Conservation (phyloP, 1,140 invertebrate species). For the Sarcophaga peregrina region DNA sequence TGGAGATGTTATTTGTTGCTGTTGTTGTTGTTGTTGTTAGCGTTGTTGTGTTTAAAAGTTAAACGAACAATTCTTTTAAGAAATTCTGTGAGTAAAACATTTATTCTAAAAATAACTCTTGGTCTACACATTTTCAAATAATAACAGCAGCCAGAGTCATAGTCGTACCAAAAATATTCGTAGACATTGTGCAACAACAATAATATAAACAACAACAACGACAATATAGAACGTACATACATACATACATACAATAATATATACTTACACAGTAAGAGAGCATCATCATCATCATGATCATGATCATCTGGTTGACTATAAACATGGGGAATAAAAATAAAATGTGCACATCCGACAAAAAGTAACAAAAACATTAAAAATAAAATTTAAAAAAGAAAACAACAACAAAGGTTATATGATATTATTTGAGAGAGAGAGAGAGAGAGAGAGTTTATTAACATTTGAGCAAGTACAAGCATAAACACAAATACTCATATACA, state of each 20-base stretch:
- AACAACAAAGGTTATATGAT: neutral
- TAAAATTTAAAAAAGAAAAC: neutral
- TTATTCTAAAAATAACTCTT: slow-evolving; percentile 38
- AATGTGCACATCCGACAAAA: slow-evolving; percentile 24
- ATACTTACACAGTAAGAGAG: too few species aligned
- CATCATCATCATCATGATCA: too few species aligned
- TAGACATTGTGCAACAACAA: neutral
- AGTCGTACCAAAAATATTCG: neutral
- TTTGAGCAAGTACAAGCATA: neutral
- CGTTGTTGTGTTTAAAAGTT: neutral
- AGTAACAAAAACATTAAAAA: neutral
- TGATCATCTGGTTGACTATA: neutral
- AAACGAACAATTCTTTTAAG: slow-evolving; percentile 3
- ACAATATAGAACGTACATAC: neutral
- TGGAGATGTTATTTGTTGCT: neutral
- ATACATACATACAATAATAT: too few species aligned
- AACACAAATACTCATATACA: neutral
- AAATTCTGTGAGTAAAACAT: slow-evolving; percentile 5
- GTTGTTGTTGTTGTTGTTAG: neutral
- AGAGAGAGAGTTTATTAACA: neutral
- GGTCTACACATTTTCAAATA: slow-evolving; percentile 36
- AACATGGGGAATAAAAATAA: slow-evolving; percentile 14
- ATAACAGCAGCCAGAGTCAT: neutral
- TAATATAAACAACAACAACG: neutral
- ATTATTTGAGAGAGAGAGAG: too few species aligned